These are phyloP conservation scores for Eutolmus rufibarbis DNA, from an alignment of 2,888 invertebrate genomes.

Conservation along the genomic window DNA sequence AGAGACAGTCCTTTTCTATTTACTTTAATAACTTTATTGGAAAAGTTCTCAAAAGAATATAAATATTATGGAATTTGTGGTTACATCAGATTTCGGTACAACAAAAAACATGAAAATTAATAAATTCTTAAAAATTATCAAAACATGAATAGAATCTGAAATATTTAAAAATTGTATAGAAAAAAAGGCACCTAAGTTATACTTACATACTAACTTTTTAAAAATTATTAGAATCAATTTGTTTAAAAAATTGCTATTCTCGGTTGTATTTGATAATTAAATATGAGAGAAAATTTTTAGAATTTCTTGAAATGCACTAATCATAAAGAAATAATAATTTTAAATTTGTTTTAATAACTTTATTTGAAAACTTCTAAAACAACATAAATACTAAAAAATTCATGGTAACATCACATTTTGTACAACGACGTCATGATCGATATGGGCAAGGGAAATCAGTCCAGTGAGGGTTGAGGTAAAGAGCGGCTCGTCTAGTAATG, in stretches of 20 bases:
- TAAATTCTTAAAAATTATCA: no score
- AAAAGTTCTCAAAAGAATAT: not conserved
- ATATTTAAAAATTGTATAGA: no score
- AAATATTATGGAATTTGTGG: not conserved
- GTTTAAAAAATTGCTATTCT: no score
- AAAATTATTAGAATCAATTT: no score
- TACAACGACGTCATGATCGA: not conserved
- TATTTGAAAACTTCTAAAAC: not conserved
- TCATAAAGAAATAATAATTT: not conserved
- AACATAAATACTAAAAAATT: not conserved
- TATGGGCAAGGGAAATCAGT: not conserved
- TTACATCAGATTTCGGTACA: not conserved
- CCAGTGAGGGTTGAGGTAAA: not conserved
- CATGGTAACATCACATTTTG: not conserved
- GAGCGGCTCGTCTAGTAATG: not conserved
- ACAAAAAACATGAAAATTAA: not conserved
- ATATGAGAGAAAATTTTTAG: no score
- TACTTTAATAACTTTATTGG: not conserved
- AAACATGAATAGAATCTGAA: no score
- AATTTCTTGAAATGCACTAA: no score
- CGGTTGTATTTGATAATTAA: no score
- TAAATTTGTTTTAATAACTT: not conserved
- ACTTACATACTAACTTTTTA: no score
- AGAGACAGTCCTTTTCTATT: not conserved
- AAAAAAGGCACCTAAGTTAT: no score